These are phyloP conservation scores for Neodon shergylaensis DNA, from an alignment of 2,113 vertebrate species.

Conservation along the genomic window DNA sequence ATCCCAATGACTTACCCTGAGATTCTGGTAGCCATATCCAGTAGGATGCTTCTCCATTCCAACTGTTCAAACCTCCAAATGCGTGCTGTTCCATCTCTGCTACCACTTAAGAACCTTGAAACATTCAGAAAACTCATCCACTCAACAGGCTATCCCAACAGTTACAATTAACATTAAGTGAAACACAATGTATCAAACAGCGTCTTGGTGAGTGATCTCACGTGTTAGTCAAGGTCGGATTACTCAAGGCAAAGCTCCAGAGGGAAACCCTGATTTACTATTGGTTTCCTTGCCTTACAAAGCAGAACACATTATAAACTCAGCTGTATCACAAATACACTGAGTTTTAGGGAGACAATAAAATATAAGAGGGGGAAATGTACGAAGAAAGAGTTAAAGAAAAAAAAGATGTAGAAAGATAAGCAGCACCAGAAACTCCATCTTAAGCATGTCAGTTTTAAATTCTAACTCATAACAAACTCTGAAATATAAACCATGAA, in stretches of 20 bases:
- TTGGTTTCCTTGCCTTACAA: not conserved
- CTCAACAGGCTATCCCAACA: not conserved
- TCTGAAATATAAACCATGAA: not conserved
- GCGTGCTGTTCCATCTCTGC: conserved; percentile 96
- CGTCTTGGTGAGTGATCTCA: not conserved
- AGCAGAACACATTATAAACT: conserved; percentile 41
- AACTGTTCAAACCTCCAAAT: conserved; percentile 95
- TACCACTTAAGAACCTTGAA: conserved; percentile 96
- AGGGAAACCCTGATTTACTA: not conserved
- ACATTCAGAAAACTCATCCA: conserved; percentile 50
- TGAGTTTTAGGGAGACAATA: conserved; percentile 24
- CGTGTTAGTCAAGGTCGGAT: not conserved
- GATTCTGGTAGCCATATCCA: conserved; percentile 94
- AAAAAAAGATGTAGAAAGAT: not conserved
- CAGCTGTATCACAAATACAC: not conserved
- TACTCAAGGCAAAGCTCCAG: not conserved
- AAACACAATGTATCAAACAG: not conserved
- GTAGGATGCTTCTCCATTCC: conserved; percentile 93
- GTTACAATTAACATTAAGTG: conserved; percentile 15
- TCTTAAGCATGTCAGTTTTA: not conserved
- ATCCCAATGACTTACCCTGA: conserved; percentile 87
- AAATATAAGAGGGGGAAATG: not conserved
- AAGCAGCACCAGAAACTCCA: not conserved
- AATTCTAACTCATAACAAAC: conserved; percentile 13
- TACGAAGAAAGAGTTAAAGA: not conserved